Evolutionary conservation across 2,888 invertebrate genomes (phyloP), one percentile per base, ranked within the genome.

Genomic region (Cosmia trapezina): DNA sequence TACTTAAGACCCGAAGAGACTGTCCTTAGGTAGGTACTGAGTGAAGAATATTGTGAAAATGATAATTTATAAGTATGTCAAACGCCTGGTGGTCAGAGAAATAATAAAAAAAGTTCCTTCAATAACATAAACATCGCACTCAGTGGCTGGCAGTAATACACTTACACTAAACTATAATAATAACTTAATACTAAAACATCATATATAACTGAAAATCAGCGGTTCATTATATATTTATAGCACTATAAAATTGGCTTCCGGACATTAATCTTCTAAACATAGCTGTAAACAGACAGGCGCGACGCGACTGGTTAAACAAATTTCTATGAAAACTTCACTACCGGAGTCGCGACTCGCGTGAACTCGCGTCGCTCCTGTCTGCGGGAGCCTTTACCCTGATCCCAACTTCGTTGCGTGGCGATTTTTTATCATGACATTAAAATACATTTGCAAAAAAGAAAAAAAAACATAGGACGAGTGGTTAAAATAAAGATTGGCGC

Each of bases 401-500:
- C 49, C 17, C 6, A 22, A 12, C 12, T 11, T 76, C 33, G 14
- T 19, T 19, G n/a, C 37, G n/a, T n/a, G n/a, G 43, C 19, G 17
- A 47, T 53, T 7, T 45, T 53, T 37, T 62, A 63, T 37, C 37
- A 28, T 19, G 19, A 14, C 14, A 45, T 22, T 45, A 45, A 22
- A 22, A 71, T 14, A n/a, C n/a, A 54, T 51, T 28, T 37, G 19
- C 17, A 41, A 41, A 47, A 49, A 57, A 9, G 14, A 51, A 61
- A 64, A 54, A 54, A 45, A 45, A 51, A 19, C n/a, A 51, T 2
- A 69, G 49, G 43, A 45, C 43, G 49, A 22, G 47, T 53, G 19
- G 41, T 54, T 54, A 56, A 71, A 82, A 78, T 60, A 78, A 61
- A 33, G 8, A 33, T 47, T 77, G 72, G 68, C 78, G 71, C 72